Base-by-base conservation (phyloP, 2,888 invertebrate species). In the Dasypogon diadema region DNA sequence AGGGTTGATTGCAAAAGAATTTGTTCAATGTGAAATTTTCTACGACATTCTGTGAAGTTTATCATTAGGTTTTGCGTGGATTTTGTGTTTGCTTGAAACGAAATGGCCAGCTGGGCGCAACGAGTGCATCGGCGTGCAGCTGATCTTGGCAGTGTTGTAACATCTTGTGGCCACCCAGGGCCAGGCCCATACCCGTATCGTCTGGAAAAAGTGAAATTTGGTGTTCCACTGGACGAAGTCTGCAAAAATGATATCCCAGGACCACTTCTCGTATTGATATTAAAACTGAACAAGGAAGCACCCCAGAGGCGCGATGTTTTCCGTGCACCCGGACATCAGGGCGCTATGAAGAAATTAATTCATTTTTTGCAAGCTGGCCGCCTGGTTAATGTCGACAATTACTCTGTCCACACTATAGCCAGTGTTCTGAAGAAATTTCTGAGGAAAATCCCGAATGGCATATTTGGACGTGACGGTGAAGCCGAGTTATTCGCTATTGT, bases 351-450 rank as follows among this genome's bases (percentile, higher is more conserved):
- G 85, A 96, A 96, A 85, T 89, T 96, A 46, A 94, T 95, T 81
- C 96, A 96, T 83, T 96, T 96, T 85, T 89, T 96, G 80, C 95
- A 96, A 87, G 92, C 94, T 77, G 96, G 96, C 48, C 90, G 96
- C 72, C 88, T 96, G 80, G 95, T 96, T 76, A 96, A 96, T 87
- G 95, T 96, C 83, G 96, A 96, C 85, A 96, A 97, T 86, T 97
- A 96, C 86, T 96, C 96, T 79, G 97, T 98, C 78, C 98, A 98
- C 87, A 99, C 99, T 24, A 97, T 99, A 83, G 98, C 99, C 76
- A 98, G 98, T 87, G 98, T 99, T 77, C 89, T 99, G 79, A 99
- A 99, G 89, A 98, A 98, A 88, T 99, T 99, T 88, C 90, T 99
- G 75, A 89, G 98, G 79, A 98, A 98, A 89, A 92, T 99, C 81